Percentiles rank a stretch among this genome's conserved stretches.
Evolutionary conservation across 2,113 vertebrate genomes (phyloP).

Genomic region (Rhinolophus ferrumequinum): DNA sequence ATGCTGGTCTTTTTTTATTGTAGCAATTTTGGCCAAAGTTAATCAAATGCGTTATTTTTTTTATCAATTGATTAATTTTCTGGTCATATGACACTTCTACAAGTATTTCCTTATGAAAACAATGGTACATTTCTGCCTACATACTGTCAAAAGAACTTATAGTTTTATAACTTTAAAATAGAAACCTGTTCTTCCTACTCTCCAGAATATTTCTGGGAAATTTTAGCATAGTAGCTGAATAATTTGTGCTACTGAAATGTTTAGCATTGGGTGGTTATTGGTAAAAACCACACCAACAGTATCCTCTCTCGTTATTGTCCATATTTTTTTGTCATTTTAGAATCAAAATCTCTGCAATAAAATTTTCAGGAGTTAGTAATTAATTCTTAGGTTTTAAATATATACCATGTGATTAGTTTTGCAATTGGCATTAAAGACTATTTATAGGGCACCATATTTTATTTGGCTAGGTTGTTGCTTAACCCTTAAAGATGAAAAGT

Average conservation of each 20-base stretch:
- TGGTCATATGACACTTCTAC: background rate
- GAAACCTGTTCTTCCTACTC: background rate
- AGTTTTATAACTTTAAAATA: background rate
- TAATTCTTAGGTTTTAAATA: background rate
- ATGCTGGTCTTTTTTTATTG: background rate
- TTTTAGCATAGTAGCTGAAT: background rate
- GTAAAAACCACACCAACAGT: background rate
- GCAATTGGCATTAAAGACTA: background rate
- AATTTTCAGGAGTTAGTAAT: background rate
- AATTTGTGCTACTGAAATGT: background rate
- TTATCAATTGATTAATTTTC: background rate
- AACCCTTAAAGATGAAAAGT: background rate
- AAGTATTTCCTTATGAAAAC: slow-evolving; percentile 1
- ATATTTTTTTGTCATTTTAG: background rate
- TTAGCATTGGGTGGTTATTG: background rate
- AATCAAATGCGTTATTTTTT: background rate
- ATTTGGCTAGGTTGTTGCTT: background rate
- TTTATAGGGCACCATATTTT: background rate
- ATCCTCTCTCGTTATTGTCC: background rate
- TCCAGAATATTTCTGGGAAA: background rate
- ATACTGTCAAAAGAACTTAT: background rate
- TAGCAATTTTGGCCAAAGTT: background rate
- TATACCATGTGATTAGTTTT: background rate
- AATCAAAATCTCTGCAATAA: background rate
- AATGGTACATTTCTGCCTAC: background rate